Evolutionary conservation across 1,140 invertebrate species (phyloP), one percentile per base, ranked within the genome.

Genomic region (Formica selysi): DNA sequence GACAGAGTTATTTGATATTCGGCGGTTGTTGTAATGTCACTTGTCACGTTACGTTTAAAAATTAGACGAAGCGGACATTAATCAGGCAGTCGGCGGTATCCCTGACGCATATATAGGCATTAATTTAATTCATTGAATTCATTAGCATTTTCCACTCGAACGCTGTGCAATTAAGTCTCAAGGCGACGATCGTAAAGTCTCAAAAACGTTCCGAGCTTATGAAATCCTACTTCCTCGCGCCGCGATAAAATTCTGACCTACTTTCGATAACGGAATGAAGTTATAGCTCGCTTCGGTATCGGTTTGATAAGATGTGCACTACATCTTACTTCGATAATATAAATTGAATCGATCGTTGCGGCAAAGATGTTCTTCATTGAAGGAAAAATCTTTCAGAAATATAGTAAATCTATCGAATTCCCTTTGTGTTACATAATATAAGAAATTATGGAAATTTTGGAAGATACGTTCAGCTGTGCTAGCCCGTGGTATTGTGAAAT

Each of bases 231-330:
- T 64, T 48, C 11, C 44, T 29, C 41, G 51, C 71, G 85, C 83
- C 74, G 85, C 59, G 89, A 89, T 89, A 89, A 90, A 89, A 87
- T 87, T 86, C 48, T 86, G 85, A 90, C 85, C 80, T 83, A 87
- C n/a, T 86, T 90, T 91, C 74, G 81, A 61, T 81, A 81, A 76
- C 76, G 76, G 32, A 86, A 71, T 74, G 61, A 71, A 85, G 51
- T 44, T 71, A 8, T 3, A 36, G 38, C 19, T 78, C 11, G 8
- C 3, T 41, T 44, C 41, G 32, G 3, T 29, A 22, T 79, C 19
- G 1, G 16, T 26, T 62, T 29, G 57, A 8, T 0, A 16, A 11
- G 16, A 29, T 61, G 26, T 36, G 10, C 36, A 32, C 3, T 16
- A 8, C 22, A 68, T 68, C 68, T 51, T 44, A 44, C 16, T 51